Evolutionary conservation across 2,113 vertebrate species (phyloP), one percentile per base, ranked within the genome.

Genomic region (Apodemus sylvaticus): DNA sequence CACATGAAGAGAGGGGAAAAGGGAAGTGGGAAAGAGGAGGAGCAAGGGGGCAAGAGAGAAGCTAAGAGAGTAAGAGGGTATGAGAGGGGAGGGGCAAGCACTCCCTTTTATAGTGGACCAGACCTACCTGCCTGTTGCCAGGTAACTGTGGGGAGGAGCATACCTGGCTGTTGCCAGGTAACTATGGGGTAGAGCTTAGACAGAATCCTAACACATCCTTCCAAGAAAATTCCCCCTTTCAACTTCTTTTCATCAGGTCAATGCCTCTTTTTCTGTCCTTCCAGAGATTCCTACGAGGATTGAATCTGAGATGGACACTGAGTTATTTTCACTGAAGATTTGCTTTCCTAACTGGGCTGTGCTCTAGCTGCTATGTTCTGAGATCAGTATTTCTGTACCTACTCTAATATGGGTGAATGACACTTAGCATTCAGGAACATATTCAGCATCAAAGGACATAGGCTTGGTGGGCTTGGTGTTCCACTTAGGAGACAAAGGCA

Each of bases 211-310:
- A 48, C 45, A 88, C 53, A 55, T 81, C 36, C 2, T 7, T 26
- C 55, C 31, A 91, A 86, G 66, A 20, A 91, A 97, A 74, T 93
- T 82, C 16, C 4, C 39, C 12, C 88, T 95, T 26, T 26, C 24
- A 26, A 26, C 24, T 64, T 26, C 62, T 64, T 10, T 31, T 85
- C 70, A 91, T 83, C 88, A 39, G 58, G 31, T 51, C 78, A 94
- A 92, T 95, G 58, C 29, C 31, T 60, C 45, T 45, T 95, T 92
- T 81, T n/a, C 24, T 73, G 8, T 89, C 94, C n/a, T 68, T 36
- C 68, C 66, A 94, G 73, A 82, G 45, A 89, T 22, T 93, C 73
- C 89, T 12, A 86, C 70, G 1, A 85, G 20, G n/a, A 8, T 51
- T 31, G 36, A 88, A 79, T 66, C 60, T 31, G 60, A 62, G 14